Evolutionary conservation across 37 sponge, comb jelly and placozoan genomes (phyloP).

Genomic region (Halisarca cf. caerulea): DNA sequence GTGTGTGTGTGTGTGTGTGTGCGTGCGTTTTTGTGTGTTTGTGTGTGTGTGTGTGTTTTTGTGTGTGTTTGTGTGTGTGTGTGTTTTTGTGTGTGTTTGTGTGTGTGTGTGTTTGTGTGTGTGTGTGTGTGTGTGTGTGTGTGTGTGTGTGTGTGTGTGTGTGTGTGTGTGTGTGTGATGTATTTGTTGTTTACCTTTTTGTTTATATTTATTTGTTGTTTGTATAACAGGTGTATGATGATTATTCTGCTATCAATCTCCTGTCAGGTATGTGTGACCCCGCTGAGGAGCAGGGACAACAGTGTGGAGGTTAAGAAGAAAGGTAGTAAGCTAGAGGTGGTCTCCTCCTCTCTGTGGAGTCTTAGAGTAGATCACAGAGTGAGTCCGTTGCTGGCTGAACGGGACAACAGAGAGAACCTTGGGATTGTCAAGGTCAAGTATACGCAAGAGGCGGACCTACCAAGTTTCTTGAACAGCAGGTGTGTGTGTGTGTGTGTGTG

Average conservation of each 20-base stretch:
- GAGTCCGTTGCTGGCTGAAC: not conserved
- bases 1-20: too few relatives aligned
- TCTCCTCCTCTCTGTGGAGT: not conserved
- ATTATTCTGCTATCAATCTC: constrained; percentile 2
- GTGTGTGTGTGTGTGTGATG: too few relatives aligned
- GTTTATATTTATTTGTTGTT: too few relatives aligned
- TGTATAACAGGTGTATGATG: too few relatives aligned
- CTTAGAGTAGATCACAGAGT: not conserved
- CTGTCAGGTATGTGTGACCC: not conserved
- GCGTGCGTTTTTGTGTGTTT: too few relatives aligned
- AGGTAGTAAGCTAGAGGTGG: not conserved
- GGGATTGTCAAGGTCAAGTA: constrained; percentile 65
- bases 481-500: constrained; percentile 27
- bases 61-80: too few relatives aligned
- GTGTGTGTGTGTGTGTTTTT: too few relatives aligned
- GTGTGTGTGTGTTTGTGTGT: too few relatives aligned
- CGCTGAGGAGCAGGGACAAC: not conserved
- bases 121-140: too few relatives aligned
- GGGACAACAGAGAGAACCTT: constrained; percentile 1
- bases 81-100: too few relatives aligned
- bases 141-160: too few relatives aligned
- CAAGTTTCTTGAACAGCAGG: constrained; percentile 50
- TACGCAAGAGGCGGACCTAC: constrained; percentile 31
- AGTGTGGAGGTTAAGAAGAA: not conserved
- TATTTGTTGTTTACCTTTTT: too few relatives aligned